These are phyloP conservation scores for Archegozetes longisetosus DNA, from an alignment of 1,140 invertebrate species.

Conservation along the genomic window DNA sequence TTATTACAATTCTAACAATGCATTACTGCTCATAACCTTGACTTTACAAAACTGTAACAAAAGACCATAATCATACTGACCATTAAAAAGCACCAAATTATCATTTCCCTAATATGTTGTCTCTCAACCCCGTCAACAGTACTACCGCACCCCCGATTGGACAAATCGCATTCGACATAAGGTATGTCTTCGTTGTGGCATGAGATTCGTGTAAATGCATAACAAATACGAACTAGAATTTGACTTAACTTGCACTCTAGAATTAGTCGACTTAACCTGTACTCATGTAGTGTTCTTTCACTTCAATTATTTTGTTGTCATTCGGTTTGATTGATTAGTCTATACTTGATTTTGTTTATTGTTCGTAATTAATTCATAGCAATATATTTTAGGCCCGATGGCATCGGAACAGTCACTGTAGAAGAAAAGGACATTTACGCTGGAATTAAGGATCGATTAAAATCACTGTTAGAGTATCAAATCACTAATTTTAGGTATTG, in stretches of 20 bases:
- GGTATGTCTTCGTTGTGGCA: slow-evolving; percentile 18
- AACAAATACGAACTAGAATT: not conserved
- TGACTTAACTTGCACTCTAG: no score
- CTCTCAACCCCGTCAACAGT: not conserved
- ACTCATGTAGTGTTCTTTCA: not conserved
- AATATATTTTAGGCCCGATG: slow-evolving; percentile 60
- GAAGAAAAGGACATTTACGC: slow-evolving; percentile 97
- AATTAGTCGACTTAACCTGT: not conserved
- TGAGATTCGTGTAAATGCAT: not conserved
- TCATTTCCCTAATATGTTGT: not conserved
- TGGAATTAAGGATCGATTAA: slow-evolving; percentile 85
- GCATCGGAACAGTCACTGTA: slow-evolving; percentile 89
- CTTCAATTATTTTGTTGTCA: not conserved
- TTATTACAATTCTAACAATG: no score
- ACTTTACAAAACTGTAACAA: no score
- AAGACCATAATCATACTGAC: not conserved
- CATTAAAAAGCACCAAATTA: not conserved
- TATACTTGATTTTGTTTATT: not conserved
- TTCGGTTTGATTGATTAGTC: not conserved
- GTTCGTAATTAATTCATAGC: not conserved
- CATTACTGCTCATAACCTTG: no score
- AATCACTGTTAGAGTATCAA: slow-evolving; percentile 86
- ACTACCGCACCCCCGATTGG: slow-evolving; percentile 21
- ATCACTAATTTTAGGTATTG: slow-evolving; percentile 91
- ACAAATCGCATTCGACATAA: slow-evolving; percentile 24